phyloP scores from a whole-genome alignment of 2,797 vertebrate genomes.

The Lithobates pipiens region DNA sequence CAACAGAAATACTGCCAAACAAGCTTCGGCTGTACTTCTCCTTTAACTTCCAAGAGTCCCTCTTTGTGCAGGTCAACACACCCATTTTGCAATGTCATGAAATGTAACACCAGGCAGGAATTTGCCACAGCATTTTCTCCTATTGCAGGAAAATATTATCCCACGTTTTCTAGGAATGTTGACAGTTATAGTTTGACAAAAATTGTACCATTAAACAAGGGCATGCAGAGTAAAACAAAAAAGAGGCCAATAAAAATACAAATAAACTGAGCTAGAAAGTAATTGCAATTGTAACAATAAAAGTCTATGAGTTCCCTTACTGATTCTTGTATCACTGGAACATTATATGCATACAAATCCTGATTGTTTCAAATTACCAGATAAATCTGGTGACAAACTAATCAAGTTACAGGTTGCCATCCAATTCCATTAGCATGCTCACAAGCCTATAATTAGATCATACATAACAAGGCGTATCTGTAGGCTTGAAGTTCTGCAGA shows the following conservation, averaged over 20 bases:
- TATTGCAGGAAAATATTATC: too few relatives aligned
- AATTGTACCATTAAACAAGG: too few relatives aligned
- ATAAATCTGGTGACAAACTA: not conserved
- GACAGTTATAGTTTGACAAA: too few relatives aligned
- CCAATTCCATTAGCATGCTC: not conserved
- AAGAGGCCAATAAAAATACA: too few relatives aligned
- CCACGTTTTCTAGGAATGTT: too few relatives aligned
- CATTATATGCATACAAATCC: not conserved
- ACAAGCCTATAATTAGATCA: not conserved
- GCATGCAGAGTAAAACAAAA: not conserved
- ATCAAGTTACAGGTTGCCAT: not conserved
- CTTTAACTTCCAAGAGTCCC: too few relatives aligned
- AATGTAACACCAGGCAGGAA: too few relatives aligned
- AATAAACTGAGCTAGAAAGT: not conserved
- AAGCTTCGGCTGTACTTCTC: too few relatives aligned
- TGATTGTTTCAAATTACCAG: not conserved
- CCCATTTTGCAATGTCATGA: too few relatives aligned
- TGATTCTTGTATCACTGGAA: not conserved
- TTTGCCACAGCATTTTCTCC: too few relatives aligned
- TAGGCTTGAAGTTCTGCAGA: not conserved
- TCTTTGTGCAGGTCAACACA: too few relatives aligned
- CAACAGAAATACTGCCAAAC: too few relatives aligned
- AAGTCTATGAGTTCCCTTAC: not conserved
- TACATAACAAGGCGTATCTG: conserved; percentile 3
- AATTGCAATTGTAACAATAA: not conserved